A percentile compares a stretch with the other conserved stretches of the same genome.
Evolutionary conservation across 64 coral and sea anemone species (phyloP).

Genomic region (Pachyseris speciosa): DNA sequence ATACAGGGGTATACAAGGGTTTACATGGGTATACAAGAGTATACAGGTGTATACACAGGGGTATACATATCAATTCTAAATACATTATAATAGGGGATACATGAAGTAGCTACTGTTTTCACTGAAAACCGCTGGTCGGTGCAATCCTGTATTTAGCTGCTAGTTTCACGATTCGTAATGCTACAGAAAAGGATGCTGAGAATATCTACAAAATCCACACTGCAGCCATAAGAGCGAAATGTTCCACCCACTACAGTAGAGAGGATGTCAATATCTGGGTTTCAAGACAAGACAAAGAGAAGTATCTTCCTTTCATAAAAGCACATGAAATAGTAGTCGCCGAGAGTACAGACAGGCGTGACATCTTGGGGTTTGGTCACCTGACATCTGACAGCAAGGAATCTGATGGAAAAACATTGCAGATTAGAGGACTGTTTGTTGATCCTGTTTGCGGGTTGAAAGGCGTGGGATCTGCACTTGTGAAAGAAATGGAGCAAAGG

Average conservation of each 20-base stretch:
- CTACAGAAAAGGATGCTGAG: conserved; percentile 38
- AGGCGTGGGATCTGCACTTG: conserved; percentile 21
- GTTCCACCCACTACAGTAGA: conserved; percentile 65
- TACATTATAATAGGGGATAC: no score
- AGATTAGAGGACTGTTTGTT: conserved; percentile 46
- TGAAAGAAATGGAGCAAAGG: conserved; percentile 29
- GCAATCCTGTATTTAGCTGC: no score
- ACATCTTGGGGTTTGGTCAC: conserved; percentile 78
- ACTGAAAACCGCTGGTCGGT: no score
- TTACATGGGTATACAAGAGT: no score
- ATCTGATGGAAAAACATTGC: not conserved
- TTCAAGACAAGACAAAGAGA: conserved; percentile 16
- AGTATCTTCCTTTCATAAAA: conserved; percentile 43
- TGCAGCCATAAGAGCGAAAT: conserved; percentile 54
- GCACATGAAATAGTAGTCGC: conserved; percentile 74
- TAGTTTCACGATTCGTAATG: conserved; percentile 46
- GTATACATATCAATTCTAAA: no score
- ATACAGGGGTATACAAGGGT: no score
- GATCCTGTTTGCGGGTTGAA: conserved; percentile 37
- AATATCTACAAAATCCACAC: conserved; percentile 67
- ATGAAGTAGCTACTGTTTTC: no score
- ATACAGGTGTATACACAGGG: no score
- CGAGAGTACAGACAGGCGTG: not conserved
- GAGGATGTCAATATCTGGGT: conserved; percentile 67
- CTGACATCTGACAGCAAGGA: conserved; percentile 24